Evolutionary conservation across 2,888 invertebrate species (phyloP), one percentile per base, ranked within the genome.

Genomic region (Bembecia ichneumoniformis): DNA sequence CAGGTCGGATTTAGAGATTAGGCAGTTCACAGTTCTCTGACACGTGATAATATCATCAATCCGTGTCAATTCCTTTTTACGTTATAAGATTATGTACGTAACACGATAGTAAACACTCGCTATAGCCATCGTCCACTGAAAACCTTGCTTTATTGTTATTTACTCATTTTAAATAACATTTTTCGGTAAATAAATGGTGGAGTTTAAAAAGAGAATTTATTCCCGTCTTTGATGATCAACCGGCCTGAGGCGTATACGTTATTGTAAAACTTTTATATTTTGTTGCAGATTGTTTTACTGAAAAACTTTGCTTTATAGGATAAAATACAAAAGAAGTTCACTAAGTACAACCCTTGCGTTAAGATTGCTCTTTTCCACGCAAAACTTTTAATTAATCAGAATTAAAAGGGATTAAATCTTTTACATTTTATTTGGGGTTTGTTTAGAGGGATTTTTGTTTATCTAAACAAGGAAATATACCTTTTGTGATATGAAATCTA

Each of bases 231-330:
- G 77, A 77, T 74, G 73, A 78, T 76, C 74, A 68, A 64, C 63
- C 64, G 61, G 82, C 86, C 80, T 60, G 67, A 71, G 84, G 84
- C 84, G 77, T 74, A 68, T 81, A 82, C 82, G 74, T 78, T 83
- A 81, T 82, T 82, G 76, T 77, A 58, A 81, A 86, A 87, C 79
- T 87, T 86, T 86, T 82, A 83, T 84, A 83, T 84, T 84, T 77
- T 77, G 77, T 72, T 77, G 75, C 76, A 78, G 77, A 81, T 82
- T 86, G 84, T 83, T 82, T 82, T 75, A 80, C 79, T 76, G 77
- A 80, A 82, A 82, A 83, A 82, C 76, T 80, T 81, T 73, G 75
- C 71, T 80, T 71, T 76, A 74, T 74, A 74, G 74, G 70, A 79
- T 77, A 71, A 81, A 81, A 82, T 74, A 84, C 82, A 84, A 84